A percentile compares a stretch with the other conserved stretches of the same genome.
phyloP scores from a whole-genome alignment of 2,888 invertebrate genomes.

The Zootermopsis nevadensis region DNA sequence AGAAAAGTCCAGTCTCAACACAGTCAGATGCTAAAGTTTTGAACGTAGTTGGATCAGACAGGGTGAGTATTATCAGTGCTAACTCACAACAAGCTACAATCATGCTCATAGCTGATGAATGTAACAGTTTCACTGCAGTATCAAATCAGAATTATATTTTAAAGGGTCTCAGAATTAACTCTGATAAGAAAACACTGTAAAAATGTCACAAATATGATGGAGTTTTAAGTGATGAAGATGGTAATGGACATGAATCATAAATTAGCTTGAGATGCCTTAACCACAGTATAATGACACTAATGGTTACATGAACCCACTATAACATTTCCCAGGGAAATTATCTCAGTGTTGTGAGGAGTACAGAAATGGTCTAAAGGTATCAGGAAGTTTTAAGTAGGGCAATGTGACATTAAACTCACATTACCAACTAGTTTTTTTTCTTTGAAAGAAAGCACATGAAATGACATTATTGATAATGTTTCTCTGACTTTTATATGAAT shows the following conservation, averaged over 20 bases:
- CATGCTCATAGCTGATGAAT: slow-evolving; percentile 20
- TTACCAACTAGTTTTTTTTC: not conserved
- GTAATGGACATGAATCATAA: not conserved
- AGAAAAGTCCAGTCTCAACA: not conserved
- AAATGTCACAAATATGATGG: not conserved
- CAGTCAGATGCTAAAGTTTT: slow-evolving; percentile 15
- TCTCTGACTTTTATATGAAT: not conserved
- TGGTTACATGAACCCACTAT: not conserved
- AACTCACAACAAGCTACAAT: slow-evolving; percentile 29
- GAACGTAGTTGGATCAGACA: not conserved
- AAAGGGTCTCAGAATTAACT: not conserved
- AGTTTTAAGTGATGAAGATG: not conserved
- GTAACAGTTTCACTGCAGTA: slow-evolving; percentile 4
- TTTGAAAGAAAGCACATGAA: not conserved
- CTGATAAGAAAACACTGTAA: not conserved
- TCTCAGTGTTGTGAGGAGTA: not conserved
- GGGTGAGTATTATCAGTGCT: slow-evolving; percentile 15
- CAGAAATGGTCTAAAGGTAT: not conserved
- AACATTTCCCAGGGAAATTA: not conserved
- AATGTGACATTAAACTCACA: not conserved
- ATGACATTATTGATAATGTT: not conserved
- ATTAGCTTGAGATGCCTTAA: not conserved
- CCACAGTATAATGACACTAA: not conserved
- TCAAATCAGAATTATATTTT: slow-evolving; percentile 1
- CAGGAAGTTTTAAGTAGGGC: not conserved